Evolutionary conservation across 2,888 invertebrate genomes (phyloP).

Genomic region (Hymenopus coronatus): DNA sequence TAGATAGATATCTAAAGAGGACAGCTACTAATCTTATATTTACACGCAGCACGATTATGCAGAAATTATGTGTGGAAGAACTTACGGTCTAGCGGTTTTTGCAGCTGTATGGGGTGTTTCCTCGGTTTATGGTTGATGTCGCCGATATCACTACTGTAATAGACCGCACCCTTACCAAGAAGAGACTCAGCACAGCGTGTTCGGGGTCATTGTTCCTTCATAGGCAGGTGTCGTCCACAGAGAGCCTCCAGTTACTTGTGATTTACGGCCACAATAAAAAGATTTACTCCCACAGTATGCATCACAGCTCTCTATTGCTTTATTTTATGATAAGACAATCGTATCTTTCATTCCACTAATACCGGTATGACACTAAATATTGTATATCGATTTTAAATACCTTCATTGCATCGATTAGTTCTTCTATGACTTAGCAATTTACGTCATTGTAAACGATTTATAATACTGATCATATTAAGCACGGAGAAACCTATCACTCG

Average conservation of each 20-base stretch:
- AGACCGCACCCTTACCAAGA: background rate
- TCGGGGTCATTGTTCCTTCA: background rate
- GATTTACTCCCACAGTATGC: background rate
- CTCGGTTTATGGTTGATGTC: background rate
- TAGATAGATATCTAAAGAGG: too few species aligned
- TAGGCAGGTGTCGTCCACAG: background rate
- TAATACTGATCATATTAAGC: too few species aligned
- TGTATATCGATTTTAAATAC: too few species aligned
- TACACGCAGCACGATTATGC: too few species aligned
- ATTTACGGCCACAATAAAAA: background rate
- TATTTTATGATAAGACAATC: background rate
- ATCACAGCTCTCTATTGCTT: background rate
- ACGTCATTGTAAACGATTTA: too few species aligned
- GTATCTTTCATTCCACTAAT: background rate
- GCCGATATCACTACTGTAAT: background rate
- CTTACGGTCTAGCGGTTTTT: background rate
- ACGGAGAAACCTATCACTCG: too few species aligned
- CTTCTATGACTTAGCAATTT: too few species aligned
- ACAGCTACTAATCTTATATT: too few species aligned
- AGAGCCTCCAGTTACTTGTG: background rate
- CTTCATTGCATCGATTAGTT: too few species aligned
- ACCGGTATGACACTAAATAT: background rate
- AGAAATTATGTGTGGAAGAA: too few species aligned
- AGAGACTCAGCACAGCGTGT: background rate
- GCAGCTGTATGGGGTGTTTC: background rate